Percentiles rank a stretch among this genome's conserved stretches.
Conservation (phyloP, 2,797 vertebrate genomes). For the Neoniphon sammara region DNA sequence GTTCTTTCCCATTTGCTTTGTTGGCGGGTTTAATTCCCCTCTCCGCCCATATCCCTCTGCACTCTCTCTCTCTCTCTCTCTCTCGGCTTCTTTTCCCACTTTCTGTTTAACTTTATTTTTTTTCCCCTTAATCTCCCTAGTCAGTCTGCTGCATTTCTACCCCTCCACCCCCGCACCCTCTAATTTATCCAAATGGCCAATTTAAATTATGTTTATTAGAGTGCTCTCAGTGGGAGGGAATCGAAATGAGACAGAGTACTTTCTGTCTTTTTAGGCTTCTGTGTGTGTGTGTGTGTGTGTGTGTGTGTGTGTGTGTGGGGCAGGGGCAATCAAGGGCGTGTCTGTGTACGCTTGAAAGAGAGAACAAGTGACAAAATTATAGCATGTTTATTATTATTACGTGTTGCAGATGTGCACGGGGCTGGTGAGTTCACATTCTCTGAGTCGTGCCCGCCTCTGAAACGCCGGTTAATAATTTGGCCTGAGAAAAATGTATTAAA, state of each 20-base stretch:
- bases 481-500: slow-evolving; percentile 17
- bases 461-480: too few relatives aligned
- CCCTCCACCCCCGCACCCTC: slow-evolving; percentile 31
- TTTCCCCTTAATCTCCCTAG: slow-evolving; percentile 29
- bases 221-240: slow-evolving; percentile 48
- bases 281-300: slow-evolving; percentile 12
- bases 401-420: slow-evolving; percentile 17
- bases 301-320: neutral
- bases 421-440: slow-evolving; percentile 21
- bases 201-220: slow-evolving; percentile 72
- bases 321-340: too few relatives aligned
- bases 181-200: slow-evolving; percentile 64
- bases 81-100: neutral
- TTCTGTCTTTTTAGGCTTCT: slow-evolving; percentile 35
- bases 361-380: neutral
- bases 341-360: neutral
- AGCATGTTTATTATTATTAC: neutral
- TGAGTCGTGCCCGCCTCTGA: too few relatives aligned
- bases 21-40: slow-evolving; percentile 23
- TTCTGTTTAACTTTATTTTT: slow-evolving; percentile 27
- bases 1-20: slow-evolving; percentile 49
- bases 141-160: slow-evolving; percentile 32
- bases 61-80: slow-evolving; percentile 4
- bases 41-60: slow-evolving; percentile 5
- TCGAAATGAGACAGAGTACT: slow-evolving; percentile 43